Percentiles rank a stretch among this genome's conserved stretches.
phyloP scores from a whole-genome alignment of 2,888 invertebrate species.

The Keiferia lycopersicella region DNA sequence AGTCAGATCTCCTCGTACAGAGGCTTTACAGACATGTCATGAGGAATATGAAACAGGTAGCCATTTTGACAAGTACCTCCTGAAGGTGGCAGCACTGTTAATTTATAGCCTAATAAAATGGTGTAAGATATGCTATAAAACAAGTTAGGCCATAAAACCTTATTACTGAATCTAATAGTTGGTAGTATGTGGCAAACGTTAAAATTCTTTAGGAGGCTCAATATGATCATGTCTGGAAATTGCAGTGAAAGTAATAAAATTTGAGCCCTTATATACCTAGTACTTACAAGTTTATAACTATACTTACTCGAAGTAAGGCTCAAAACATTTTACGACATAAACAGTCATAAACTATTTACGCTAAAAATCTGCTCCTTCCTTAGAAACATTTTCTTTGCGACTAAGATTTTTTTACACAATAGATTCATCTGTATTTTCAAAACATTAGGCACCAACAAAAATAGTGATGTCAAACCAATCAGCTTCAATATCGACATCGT shows the following conservation, averaged over 20 bases:
- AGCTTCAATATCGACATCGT: constrained; percentile 32
- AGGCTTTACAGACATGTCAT: constrained; percentile 37
- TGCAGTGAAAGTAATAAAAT: background rate
- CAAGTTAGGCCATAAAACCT: constrained; percentile 7
- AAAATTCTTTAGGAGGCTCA: constrained; percentile 7
- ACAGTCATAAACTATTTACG: too few relatives aligned
- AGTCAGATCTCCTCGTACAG: constrained; percentile 44
- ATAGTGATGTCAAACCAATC: constrained; percentile 33
- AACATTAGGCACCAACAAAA: constrained; percentile 15
- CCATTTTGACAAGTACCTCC: constrained; percentile 2
- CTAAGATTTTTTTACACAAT: too few relatives aligned
- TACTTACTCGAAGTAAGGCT: too few relatives aligned
- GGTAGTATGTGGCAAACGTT: background rate
- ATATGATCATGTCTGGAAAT: background rate
- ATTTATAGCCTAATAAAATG: constrained; percentile 15
- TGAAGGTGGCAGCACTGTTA: constrained; percentile 5
- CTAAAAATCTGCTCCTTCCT: too few relatives aligned
- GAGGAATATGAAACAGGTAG: constrained; percentile 21
- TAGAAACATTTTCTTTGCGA: too few relatives aligned
- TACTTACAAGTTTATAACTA: too few relatives aligned
- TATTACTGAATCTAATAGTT: constrained; percentile 12
- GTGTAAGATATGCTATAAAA: constrained; percentile 17
- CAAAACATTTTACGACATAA: too few relatives aligned
- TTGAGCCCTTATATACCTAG: background rate
- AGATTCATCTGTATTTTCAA: background rate